Conservation (phyloP, 2,113 vertebrate species). For the Cyanoderma ruficeps region DNA sequence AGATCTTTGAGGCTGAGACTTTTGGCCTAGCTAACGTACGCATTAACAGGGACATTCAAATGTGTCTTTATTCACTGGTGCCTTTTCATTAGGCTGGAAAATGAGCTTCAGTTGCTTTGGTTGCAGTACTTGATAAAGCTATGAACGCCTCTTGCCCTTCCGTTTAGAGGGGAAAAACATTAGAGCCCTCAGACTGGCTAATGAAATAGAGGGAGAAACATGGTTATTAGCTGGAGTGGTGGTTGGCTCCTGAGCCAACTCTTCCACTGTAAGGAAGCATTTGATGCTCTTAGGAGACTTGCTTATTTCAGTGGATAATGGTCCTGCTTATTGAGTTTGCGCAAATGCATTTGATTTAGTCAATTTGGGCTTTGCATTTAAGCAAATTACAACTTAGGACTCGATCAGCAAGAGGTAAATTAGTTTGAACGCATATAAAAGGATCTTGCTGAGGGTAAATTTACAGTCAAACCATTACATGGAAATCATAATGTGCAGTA, state of each 20-base stretch:
- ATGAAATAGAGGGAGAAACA: slow-evolving; percentile 19
- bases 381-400: slow-evolving; percentile 62
- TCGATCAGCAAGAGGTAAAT: slow-evolving; percentile 48
- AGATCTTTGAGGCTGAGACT: not conserved
- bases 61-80: slow-evolving; percentile 17
- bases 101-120: slow-evolving; percentile 37
- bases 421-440: slow-evolving; percentile 44
- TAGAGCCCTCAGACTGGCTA: not conserved
- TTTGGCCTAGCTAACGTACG: not conserved
- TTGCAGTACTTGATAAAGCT: not conserved
- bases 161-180: not conserved
- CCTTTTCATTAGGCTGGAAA: slow-evolving; percentile 53
- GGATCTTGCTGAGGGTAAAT: slow-evolving; percentile 49
- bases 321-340: slow-evolving; percentile 56
- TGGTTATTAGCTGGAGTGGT: not conserved
- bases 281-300: slow-evolving; percentile 46
- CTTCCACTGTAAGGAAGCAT: not conserved
- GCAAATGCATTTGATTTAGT: slow-evolving; percentile 61
- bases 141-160: not conserved
- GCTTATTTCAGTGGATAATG: slow-evolving; percentile 45
- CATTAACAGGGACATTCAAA: slow-evolving; percentile 32
- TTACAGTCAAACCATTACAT: slow-evolving; percentile 44
- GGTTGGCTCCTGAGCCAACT: slow-evolving; percentile 15
- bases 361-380: slow-evolving; percentile 61
- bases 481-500: slow-evolving; percentile 26